phyloP scores from a whole-genome alignment of 2,797 vertebrate species.

The Bovichtus diacanthus region DNA sequence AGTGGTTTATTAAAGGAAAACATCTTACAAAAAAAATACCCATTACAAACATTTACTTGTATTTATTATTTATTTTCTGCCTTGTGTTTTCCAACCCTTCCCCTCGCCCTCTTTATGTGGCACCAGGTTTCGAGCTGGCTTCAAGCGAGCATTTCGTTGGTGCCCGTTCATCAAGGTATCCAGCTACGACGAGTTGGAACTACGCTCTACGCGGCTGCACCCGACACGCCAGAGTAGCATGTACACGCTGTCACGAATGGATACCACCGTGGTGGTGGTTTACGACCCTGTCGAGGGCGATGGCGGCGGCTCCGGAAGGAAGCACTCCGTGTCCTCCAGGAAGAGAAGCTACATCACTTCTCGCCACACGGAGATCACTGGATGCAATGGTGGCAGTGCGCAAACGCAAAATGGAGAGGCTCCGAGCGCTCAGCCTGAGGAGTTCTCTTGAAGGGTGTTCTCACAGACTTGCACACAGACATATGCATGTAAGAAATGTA shows the following conservation, averaged over 20 bases:
- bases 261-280: constrained; percentile 86
- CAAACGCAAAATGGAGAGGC: constrained; percentile 55
- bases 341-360: constrained; percentile 83
- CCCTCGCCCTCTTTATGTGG: not conserved
- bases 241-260: constrained; percentile 93
- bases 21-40: not conserved
- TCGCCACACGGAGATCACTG: constrained; percentile 73
- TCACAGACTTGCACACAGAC: constrained; percentile 24
- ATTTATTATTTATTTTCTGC: not conserved
- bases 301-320: constrained; percentile 30
- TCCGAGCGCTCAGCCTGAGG: constrained; percentile 69
- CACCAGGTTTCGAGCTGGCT: constrained; percentile 93
- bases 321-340: constrained; percentile 49
- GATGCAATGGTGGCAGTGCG: constrained; percentile 50
- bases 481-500: constrained; percentile 20
- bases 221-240: constrained; percentile 92
- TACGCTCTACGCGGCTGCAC: constrained; percentile 89
- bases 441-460: constrained; percentile 76
- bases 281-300: constrained; percentile 84
- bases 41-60: not conserved
- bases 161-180: constrained; percentile 96
- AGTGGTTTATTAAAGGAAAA: not conserved
- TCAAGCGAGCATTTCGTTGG: constrained; percentile 95
- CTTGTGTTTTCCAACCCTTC: not conserved
- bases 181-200: constrained; percentile 92